A percentile compares a stretch with the other conserved stretches of the same genome.
phyloP scores from a whole-genome alignment of 1,140 invertebrate species.

The Drosophila ananassae region DNA sequence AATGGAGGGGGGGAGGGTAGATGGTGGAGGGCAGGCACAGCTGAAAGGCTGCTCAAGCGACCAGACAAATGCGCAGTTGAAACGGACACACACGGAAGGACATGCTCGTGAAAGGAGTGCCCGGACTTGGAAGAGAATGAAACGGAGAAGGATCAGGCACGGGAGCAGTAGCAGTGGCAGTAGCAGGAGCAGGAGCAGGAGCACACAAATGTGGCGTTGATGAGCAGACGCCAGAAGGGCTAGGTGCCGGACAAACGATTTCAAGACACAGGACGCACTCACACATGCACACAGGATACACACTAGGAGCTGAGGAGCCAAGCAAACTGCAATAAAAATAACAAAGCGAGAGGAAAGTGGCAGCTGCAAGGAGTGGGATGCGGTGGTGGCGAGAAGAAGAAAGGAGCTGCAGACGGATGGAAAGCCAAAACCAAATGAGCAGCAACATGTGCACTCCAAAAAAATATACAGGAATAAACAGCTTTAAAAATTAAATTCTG shows the following conservation, averaged over 20 bases:
- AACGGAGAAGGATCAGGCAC: constrained; percentile 8
- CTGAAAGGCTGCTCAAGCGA: constrained; percentile 78
- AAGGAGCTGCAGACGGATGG: constrained; percentile 31
- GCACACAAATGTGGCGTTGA: constrained; percentile 78
- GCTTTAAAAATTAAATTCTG: too few species aligned
- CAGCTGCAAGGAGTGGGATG: background rate
- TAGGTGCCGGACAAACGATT: constrained; percentile 56
- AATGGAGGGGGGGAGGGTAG: background rate
- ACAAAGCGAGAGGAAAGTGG: constrained; percentile 30
- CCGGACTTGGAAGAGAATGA: constrained; percentile 6
- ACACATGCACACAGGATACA: constrained; percentile 22
- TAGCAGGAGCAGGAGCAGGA: constrained; percentile 6
- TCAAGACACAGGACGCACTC: constrained; percentile 41
- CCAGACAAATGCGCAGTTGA: constrained; percentile 76
- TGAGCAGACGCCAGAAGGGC: constrained; percentile 60
- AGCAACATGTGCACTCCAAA: constrained; percentile 33
- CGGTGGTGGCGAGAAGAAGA: background rate
- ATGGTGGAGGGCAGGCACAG: constrained; percentile 38
- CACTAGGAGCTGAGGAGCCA: constrained; percentile 30
- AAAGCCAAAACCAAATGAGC: constrained; percentile 60
- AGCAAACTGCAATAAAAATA: constrained; percentile 59
- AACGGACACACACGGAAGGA: constrained; percentile 56
- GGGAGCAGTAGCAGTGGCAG: constrained; percentile 6
- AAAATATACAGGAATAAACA: background rate
- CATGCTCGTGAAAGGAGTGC: constrained; percentile 38